phyloP scores from a whole-genome alignment of 92 coral and sea anemone species.

The Epizoanthus stellaris region DNA sequence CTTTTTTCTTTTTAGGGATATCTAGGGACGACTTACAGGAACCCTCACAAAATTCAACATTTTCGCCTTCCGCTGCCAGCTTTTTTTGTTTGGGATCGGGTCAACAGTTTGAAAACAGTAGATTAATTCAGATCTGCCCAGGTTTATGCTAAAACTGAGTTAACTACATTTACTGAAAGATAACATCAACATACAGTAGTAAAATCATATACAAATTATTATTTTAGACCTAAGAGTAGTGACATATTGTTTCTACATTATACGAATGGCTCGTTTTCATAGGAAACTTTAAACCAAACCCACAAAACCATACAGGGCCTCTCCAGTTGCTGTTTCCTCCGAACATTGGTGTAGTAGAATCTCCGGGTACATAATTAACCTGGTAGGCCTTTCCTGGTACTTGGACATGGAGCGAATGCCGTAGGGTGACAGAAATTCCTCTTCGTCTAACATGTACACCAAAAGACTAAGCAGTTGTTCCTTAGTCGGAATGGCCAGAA shows the following conservation, averaged over 20 bases:
- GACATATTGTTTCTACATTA: too few species aligned
- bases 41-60: neutral
- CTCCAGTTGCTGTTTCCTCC: slow-evolving; percentile 99
- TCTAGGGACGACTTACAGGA: neutral
- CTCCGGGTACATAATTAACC: slow-evolving; percentile 89
- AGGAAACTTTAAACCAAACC: too few species aligned
- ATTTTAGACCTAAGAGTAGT: too few species aligned
- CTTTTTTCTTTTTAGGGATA: neutral
- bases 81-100: neutral
- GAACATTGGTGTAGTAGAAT: slow-evolving; percentile 85
- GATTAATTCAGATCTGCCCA: too few species aligned
- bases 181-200: too few species aligned
- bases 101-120: neutral
- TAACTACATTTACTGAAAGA: too few species aligned
- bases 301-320: slow-evolving; percentile 91
- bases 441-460: slow-evolving; percentile 81
- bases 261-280: too few species aligned
- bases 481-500: slow-evolving; percentile 90
- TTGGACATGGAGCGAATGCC: slow-evolving; percentile 87
- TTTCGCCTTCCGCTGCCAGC: neutral
- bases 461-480: slow-evolving; percentile 75
- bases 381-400: slow-evolving; percentile 66
- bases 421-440: slow-evolving; percentile 88
- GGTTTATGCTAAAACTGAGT: too few species aligned
- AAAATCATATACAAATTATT: too few species aligned